Evolutionary conservation across 2,113 vertebrate species (phyloP).

Genomic region (Paralichthys olivaceus): DNA sequence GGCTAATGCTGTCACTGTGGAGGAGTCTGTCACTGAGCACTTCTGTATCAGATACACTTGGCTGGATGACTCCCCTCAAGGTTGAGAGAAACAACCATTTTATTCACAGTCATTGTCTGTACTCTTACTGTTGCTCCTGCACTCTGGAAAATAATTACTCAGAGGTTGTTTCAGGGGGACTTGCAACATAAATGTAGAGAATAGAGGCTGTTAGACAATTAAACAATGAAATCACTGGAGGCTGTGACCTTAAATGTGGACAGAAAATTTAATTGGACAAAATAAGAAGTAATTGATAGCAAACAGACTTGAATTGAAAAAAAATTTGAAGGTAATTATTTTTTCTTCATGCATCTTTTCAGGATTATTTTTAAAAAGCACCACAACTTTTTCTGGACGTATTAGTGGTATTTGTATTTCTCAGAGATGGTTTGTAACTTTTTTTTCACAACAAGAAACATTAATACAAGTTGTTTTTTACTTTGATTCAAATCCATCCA

Average conservation of each 20-base stretch:
- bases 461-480: too few relatives aligned
- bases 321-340: too few relatives aligned
- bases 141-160: slow-evolving; percentile 9
- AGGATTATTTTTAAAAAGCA: too few relatives aligned
- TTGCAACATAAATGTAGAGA: background rate
- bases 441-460: too few relatives aligned
- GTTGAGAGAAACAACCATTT: slow-evolving; percentile 35
- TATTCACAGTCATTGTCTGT: slow-evolving; percentile 8
- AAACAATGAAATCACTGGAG: background rate
- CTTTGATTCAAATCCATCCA: too few relatives aligned
- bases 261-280: too few relatives aligned
- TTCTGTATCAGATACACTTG: slow-evolving; percentile 41
- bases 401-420: too few relatives aligned
- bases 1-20: slow-evolving; percentile 38
- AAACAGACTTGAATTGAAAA: background rate
- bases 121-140: slow-evolving; percentile 6
- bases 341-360: too few relatives aligned
- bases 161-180: background rate
- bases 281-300: background rate
- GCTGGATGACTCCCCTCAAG: slow-evolving; percentile 32
- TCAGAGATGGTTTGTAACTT: too few relatives aligned
- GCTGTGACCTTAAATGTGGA: background rate
- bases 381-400: too few relatives aligned
- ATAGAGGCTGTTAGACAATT: background rate
- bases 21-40: slow-evolving; percentile 43